Conservation (phyloP, 2,113 vertebrate genomes). For the Elephas maximus region DNA sequence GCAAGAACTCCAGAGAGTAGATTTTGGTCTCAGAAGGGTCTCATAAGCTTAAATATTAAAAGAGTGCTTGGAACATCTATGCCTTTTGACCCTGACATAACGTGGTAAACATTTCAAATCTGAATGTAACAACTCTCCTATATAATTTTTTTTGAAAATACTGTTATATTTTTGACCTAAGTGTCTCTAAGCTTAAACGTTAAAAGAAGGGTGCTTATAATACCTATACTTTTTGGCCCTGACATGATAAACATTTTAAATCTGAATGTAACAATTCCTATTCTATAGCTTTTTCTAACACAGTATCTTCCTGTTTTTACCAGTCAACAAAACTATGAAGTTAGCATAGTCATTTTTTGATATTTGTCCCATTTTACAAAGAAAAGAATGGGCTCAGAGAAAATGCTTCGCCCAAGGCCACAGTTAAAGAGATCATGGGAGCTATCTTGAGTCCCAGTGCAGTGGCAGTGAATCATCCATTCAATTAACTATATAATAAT, state of each 20-base stretch:
- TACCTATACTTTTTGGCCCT: neutral
- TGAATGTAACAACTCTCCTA: neutral
- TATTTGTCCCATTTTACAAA: slow-evolving; percentile 4
- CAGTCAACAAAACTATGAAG: neutral
- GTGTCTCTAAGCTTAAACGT: neutral
- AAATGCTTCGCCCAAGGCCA: neutral
- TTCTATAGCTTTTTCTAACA: neutral
- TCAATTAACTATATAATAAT: neutral
- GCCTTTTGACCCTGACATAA: neutral
- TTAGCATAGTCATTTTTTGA: neutral
- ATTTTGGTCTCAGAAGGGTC: neutral
- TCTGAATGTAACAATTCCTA: neutral
- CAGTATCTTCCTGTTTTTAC: neutral
- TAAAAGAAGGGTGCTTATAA: neutral
- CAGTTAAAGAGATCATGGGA: neutral
- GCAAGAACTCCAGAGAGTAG: neutral
- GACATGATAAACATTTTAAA: neutral
- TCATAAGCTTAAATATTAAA: slow-evolving; percentile 2
- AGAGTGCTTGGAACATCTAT: neutral
- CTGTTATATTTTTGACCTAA: neutral
- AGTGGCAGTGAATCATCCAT: neutral
- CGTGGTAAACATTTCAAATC: neutral
- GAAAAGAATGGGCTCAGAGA: neutral
- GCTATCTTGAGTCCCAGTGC: neutral
- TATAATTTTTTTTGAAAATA: no score